A percentile compares a stretch with the other conserved stretches of the same genome.
These are phyloP conservation scores for Andrena hattorfiana DNA, from an alignment of 2,888 invertebrate species.

Conservation along the genomic window DNA sequence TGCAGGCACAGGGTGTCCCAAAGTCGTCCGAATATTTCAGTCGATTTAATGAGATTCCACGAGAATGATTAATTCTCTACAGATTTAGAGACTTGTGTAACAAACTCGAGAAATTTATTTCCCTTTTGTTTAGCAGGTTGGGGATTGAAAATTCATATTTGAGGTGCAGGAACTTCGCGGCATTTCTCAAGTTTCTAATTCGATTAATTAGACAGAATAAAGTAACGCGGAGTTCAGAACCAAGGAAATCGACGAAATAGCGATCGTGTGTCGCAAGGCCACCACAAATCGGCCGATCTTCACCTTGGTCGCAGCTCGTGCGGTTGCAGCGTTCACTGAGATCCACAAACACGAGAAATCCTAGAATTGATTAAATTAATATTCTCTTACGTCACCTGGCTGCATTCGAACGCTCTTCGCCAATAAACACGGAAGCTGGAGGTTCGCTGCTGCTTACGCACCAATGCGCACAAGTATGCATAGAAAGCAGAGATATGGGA, in stretches of 20 bases:
- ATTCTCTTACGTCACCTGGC: background rate
- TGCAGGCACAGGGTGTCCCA: background rate
- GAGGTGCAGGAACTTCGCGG: background rate
- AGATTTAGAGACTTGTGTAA: background rate
- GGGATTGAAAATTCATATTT: background rate
- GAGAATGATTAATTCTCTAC: background rate
- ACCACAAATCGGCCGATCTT: background rate
- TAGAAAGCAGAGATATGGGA: no score
- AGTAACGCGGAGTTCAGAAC: background rate
- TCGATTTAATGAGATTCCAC: background rate
- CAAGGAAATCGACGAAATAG: background rate
- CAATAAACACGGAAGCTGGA: no score
- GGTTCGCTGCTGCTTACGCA: no score
- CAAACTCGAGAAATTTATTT: background rate
- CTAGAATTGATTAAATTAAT: background rate
- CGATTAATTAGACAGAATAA: no score
- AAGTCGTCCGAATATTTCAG: background rate
- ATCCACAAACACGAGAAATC: background rate
- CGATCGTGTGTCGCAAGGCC: slow-evolving; percentile 1
- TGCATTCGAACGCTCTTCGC: no score
- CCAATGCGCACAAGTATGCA: no score
- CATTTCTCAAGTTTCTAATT: no score
- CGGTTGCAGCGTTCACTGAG: background rate
- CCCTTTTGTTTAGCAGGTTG: background rate
- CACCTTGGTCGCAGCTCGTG: background rate